Base-by-base conservation (phyloP, 1,140 invertebrate species). In the Callitettix versicolor region DNA sequence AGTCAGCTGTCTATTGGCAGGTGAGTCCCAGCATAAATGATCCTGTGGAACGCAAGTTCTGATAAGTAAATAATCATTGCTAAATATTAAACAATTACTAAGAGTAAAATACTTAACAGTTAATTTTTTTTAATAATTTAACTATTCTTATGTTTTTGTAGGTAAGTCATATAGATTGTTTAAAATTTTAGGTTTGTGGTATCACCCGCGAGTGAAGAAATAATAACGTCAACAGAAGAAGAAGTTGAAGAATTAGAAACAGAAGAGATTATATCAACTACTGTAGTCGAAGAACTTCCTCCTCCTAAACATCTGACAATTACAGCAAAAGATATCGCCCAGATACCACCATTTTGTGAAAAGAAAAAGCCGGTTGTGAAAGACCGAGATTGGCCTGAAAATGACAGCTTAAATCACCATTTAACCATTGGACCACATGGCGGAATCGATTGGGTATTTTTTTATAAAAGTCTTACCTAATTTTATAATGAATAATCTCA, bases 381-480 rank as follows among this genome's bases (percentile, higher is more conserved):
- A 22, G 34, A 54, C 1, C 22, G 55, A 11, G 62, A 63, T 12
- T 63, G 62, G 62, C 44, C 56, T 18, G 51, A 55, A 11, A 38
- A 51, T 5, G 62, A 63, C 12, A 51, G 54, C 5, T 18, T 61
- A 9, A 47, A 69, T 43, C 75, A 79, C 62, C 79, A 80, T 64
- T 58, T 80, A 14, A 80, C 79, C 0, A 79, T 80, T 43, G 79
- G 78, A 18, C 77, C 78, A 14, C 75, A 79, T 48, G 79, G 79
- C 15, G 80, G 78, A 44, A 71, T 79, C 7, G 80, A 83, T 63
- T 82, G 80, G 80, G 76, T 55, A 48, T 36, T 15, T 30, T 50
- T 36, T n/a, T 3, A 18, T n/a, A 33, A 15, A 30, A n/a, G 18
- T 9, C 18, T 46, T 22, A 20, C 7, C n/a, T 46, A 21, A 46